Evolutionary conservation across 2,888 invertebrate species (phyloP).

Genomic region (Lochmaea capreae): DNA sequence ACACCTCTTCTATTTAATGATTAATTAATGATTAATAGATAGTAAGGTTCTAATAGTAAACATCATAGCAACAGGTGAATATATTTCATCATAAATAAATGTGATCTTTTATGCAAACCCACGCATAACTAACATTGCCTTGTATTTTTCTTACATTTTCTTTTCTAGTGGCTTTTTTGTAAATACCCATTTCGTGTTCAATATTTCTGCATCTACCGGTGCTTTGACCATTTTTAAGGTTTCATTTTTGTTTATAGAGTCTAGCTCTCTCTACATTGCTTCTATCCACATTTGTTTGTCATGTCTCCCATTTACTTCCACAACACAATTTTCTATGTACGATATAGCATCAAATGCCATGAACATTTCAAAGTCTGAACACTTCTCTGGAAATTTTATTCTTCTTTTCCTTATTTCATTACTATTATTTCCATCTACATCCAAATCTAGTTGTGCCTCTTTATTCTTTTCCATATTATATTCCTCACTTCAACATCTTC

Average conservation of each 20-base stretch:
- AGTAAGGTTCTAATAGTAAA: too few relatives aligned
- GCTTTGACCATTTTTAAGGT: constrained; percentile 34
- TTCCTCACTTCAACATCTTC: too few relatives aligned
- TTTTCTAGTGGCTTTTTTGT: constrained; percentile 44
- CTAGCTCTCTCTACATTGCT: constrained; percentile 46
- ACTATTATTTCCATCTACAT: constrained; percentile 15
- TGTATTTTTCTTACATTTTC: constrained; percentile 50
- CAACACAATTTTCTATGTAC: constrained; percentile 39
- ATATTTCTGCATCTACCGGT: constrained; percentile 36
- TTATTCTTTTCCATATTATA: too few relatives aligned
- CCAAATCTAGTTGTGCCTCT: constrained; percentile 3
- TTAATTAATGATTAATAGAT: too few relatives aligned
- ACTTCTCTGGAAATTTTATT: constrained; percentile 32
- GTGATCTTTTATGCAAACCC: neutral
- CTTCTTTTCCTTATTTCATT: constrained; percentile 25
- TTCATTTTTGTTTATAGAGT: too few relatives aligned
- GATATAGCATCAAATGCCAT: constrained; percentile 45
- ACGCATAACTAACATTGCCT: constrained; percentile 50
- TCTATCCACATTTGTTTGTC: constrained; percentile 38
- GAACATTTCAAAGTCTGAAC: constrained; percentile 44
- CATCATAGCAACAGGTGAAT: too few relatives aligned
- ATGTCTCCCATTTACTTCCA: constrained; percentile 38
- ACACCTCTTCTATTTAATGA: too few relatives aligned
- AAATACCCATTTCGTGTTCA: constrained; percentile 47
- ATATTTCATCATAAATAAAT: too few relatives aligned